These are phyloP conservation scores for Luperina nickerlii DNA, from an alignment of 2,888 invertebrate genomes.

Conservation along the genomic window DNA sequence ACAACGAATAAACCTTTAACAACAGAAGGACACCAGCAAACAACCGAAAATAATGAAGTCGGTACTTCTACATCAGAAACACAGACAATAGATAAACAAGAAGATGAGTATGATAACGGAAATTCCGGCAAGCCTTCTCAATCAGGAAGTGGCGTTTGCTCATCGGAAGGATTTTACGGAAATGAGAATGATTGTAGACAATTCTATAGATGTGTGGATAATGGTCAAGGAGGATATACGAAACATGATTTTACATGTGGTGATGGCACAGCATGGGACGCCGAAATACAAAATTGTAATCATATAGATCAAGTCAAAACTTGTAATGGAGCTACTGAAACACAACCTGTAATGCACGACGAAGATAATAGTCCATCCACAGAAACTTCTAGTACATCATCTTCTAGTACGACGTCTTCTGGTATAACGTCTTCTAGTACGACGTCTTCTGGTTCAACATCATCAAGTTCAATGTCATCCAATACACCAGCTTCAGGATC, in stretches of 20 bases:
- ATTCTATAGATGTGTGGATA: slow-evolving; percentile 88
- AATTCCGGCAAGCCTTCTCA: slow-evolving; percentile 58
- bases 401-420: slow-evolving; percentile 29
- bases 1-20: slow-evolving; percentile 63
- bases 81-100: slow-evolving; percentile 55
- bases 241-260: slow-evolving; percentile 90
- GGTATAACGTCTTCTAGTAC: slow-evolving; percentile 54
- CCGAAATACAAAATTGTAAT: slow-evolving; percentile 88
- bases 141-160: slow-evolving; percentile 72
- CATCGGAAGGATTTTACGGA: slow-evolving; percentile 86
- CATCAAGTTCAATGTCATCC: slow-evolving; percentile 21
- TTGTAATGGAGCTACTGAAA: slow-evolving; percentile 71
- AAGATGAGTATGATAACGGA: slow-evolving; percentile 67
- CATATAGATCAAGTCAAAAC: slow-evolving; percentile 86
- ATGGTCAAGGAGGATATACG: slow-evolving; percentile 83
- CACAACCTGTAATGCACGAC: slow-evolving; percentile 69
- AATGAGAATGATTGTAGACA: slow-evolving; percentile 86
- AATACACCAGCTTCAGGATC: slow-evolving; percentile 61
- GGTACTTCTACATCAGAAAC: slow-evolving; percentile 51
- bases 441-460: slow-evolving; percentile 24
- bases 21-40: slow-evolving; percentile 56
- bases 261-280: slow-evolving; percentile 91
- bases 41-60: slow-evolving; percentile 61
- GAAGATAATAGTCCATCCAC: slow-evolving; percentile 64
- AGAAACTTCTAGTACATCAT: slow-evolving; percentile 40